Evolutionary conservation across 2,888 invertebrate genomes (phyloP), one percentile per base, ranked within the genome.

Genomic region (Oscheius sp.): DNA sequence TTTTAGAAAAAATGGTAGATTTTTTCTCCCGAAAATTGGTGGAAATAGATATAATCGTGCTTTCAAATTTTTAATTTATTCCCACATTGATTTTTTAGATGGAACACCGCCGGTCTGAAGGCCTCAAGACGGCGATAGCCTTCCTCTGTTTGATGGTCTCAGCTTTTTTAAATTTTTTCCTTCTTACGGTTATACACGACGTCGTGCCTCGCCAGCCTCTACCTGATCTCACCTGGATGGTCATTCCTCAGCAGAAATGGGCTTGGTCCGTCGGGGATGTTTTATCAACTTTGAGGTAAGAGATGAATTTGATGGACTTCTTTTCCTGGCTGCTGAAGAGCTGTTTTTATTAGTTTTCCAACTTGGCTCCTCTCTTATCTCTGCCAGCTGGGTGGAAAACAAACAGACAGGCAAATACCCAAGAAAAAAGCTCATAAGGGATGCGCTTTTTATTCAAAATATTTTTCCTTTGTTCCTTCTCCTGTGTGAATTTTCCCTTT

Each of bases 181-280:
- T 85, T n/a, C 76, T 85, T 20, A 85, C 85, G 15, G 84, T 85
- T 5, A 83, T 85, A 58, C 84, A 85, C 65, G 85, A 85, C 70
- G 78, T 84, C 34, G 84, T 86, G 12, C 84, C 84, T 1, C 53
- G 75, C n/a, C 65, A 79, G 61, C 79, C 82, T 10, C 70, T 84
- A 17, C 82, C 82, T 8, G 86, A 86, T 71, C 73, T 86, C 50
- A 82, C 84, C 6, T 86, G 83, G 65, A 80, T 81, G 72, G 63
- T 85, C 34, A 80, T 86, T 17, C 82, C 82, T 2, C 85, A 86
- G 69, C 84, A 86, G 65, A 42, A 81, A 55, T 86, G 86, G 86
- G 86, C 86, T 5, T 86, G 86, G 86, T 75, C 80, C 25, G 83
- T 86, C 10, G 85, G 85, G 25, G 86, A 86, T 70, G 84, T 85